phyloP scores from a whole-genome alignment of 1,140 invertebrate genomes.

The Drosophila kikkawai region DNA sequence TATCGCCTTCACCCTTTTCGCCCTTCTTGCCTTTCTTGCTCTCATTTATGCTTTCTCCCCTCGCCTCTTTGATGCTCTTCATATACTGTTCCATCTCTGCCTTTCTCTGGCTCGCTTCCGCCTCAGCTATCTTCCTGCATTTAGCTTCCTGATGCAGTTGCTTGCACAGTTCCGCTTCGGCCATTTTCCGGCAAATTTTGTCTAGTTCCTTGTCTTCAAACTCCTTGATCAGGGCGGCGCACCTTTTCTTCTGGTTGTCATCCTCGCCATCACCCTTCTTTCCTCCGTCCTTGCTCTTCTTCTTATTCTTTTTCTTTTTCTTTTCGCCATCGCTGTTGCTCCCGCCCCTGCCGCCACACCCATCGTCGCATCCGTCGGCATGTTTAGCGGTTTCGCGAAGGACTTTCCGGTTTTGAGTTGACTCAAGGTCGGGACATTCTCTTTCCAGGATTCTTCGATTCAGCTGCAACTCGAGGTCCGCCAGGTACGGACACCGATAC shows the following conservation, averaged over 20 bases:
- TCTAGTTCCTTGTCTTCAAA: too few relatives aligned
- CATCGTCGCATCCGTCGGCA: not conserved
- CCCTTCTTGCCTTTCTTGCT: conserved; percentile 3
- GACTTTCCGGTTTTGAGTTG: not conserved
- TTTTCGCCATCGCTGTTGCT: not conserved
- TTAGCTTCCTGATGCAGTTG: not conserved
- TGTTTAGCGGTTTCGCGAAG: conserved; percentile 9
- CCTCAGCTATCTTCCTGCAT: not conserved
- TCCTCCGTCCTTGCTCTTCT: conserved; percentile 13
- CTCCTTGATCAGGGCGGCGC: not conserved
- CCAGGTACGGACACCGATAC: conserved; percentile 5
- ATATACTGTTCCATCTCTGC: conserved; percentile 11
- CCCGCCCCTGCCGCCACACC: not conserved
- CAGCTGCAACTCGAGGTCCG: not conserved
- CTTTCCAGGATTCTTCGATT: conserved; percentile 4
- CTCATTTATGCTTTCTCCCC: conserved; percentile 5
- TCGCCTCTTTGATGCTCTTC: conserved; percentile 7
- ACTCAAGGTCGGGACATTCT: not conserved
- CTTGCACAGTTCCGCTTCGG: not conserved
- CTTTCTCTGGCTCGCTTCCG: conserved; percentile 10
- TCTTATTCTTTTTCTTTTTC: conserved; percentile 3
- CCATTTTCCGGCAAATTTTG: not conserved
- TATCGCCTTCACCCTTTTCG: not conserved
- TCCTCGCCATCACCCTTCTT: conserved; percentile 14
- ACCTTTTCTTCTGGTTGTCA: not conserved